Evolutionary conservation across 1,140 invertebrate genomes (phyloP).

Genomic region (Cyclina sinensis): DNA sequence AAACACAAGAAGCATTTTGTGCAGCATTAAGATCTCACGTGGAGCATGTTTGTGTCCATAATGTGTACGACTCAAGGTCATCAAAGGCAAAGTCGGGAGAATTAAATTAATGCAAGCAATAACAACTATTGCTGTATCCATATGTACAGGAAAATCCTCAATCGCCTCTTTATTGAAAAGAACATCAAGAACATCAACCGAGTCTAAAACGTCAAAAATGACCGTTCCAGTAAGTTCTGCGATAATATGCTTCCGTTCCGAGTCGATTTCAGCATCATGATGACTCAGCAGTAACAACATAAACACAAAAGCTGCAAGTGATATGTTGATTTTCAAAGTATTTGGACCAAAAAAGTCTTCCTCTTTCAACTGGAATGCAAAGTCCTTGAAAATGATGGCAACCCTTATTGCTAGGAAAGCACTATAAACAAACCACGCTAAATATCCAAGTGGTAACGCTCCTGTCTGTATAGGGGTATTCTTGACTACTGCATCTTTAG

Average conservation of each 20-base stretch:
- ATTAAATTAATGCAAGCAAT: slow-evolving; percentile 89
- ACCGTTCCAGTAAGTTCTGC: slow-evolving; percentile 78
- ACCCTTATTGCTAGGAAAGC: slow-evolving; percentile 87
- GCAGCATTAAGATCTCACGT: slow-evolving; percentile 82
- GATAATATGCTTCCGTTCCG: slow-evolving; percentile 87
- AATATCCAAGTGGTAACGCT: slow-evolving; percentile 87
- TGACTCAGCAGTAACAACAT: slow-evolving; percentile 88
- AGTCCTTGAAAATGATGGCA: slow-evolving; percentile 87
- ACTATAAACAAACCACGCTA: slow-evolving; percentile 89
- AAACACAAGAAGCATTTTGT: slow-evolving; percentile 87
- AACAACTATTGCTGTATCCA: slow-evolving; percentile 87
- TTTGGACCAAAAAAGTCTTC: slow-evolving; percentile 88
- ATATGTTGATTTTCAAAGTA: slow-evolving; percentile 88
- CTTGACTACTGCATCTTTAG: slow-evolving; percentile 34
- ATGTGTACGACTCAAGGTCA: slow-evolving; percentile 87
- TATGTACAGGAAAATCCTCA: slow-evolving; percentile 81
- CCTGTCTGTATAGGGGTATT: slow-evolving; percentile 76
- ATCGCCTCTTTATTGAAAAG: slow-evolving; percentile 83
- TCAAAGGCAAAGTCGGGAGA: slow-evolving; percentile 88
- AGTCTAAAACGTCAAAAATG: slow-evolving; percentile 89
- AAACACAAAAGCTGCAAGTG: slow-evolving; percentile 88
- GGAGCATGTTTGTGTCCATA: slow-evolving; percentile 76
- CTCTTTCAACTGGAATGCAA: slow-evolving; percentile 81
- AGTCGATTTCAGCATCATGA: slow-evolving; percentile 87
- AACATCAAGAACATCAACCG: slow-evolving; percentile 87